Conservation (phyloP, 2,113 vertebrate species). For the Myodes glareolus region DNA sequence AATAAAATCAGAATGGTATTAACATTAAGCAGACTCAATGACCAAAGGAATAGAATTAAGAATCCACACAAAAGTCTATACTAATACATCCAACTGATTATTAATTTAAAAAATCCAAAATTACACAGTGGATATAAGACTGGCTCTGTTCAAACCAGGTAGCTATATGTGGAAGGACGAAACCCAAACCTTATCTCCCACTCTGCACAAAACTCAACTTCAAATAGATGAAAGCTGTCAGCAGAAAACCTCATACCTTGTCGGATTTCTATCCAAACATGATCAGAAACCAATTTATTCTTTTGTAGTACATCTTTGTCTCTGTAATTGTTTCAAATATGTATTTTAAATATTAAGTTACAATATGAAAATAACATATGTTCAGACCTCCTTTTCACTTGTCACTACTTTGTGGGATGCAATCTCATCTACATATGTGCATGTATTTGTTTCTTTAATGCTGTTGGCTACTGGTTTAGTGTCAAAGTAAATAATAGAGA, state of each 20-base stretch:
- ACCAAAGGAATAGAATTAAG: not conserved
- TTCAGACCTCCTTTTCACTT: not conserved
- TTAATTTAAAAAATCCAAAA: not conserved
- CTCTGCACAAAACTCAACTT: not conserved
- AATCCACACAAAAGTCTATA: not conserved
- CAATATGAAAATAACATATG: not conserved
- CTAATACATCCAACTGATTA: not conserved
- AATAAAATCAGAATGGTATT: not conserved
- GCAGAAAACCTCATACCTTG: not conserved
- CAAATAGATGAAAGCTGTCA: not conserved
- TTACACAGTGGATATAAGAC: not conserved
- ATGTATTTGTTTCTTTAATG: not conserved
- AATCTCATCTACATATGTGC: not conserved
- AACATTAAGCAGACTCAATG: not conserved
- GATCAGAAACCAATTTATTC: too few species aligned
- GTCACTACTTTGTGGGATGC: not conserved
- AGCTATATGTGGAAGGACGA: too few species aligned
- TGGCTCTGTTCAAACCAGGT: not conserved
- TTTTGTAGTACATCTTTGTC: not conserved
- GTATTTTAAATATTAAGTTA: not conserved
- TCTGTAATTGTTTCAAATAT: not conserved
- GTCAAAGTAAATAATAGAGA: constrained; percentile 44
- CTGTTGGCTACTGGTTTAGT: not conserved
- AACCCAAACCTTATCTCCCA: not conserved
- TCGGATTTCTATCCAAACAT: not conserved